Conservation (phyloP, 2,113 vertebrate species). For the Lepus europaeus region DNA sequence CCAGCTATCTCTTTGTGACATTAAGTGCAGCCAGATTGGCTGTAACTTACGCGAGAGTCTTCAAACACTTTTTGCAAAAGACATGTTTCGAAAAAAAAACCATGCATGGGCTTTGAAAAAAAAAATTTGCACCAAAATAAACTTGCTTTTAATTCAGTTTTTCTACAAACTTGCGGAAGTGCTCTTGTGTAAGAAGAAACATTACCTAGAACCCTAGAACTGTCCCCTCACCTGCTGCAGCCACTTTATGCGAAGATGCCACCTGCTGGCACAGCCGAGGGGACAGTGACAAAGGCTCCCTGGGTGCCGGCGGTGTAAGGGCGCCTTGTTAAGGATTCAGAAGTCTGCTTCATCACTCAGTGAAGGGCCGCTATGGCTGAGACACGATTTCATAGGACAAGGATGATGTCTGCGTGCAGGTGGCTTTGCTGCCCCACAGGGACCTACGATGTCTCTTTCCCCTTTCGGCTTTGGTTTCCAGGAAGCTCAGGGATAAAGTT, state of each 20-base stretch:
- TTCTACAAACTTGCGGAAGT: no score
- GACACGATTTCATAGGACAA: not conserved
- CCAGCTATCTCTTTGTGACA: not conserved
- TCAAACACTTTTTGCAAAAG: no score
- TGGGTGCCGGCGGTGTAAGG: not conserved
- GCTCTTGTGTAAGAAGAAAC: no score
- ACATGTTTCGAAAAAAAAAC: no score
- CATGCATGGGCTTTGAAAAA: no score
- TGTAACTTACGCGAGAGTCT: accelerated
- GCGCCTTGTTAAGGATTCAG: not conserved
- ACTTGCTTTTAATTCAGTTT: no score
- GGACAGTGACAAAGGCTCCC: no score
- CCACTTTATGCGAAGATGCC: no score
- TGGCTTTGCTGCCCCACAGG: not conserved
- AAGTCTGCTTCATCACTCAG: accelerated
- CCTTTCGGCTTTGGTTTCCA: not conserved
- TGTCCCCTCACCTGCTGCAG: no score
- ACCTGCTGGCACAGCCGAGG: no score
- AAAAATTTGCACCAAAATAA: no score
- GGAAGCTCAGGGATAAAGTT: not conserved
- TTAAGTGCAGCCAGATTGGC: accelerated
- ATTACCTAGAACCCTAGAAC: not conserved
- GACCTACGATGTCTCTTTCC: not conserved
- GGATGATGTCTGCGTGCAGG: not conserved
- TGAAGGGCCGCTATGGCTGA: no score